phyloP scores from a whole-genome alignment of 2,888 invertebrate genomes.

The Uropetala carovei region DNA sequence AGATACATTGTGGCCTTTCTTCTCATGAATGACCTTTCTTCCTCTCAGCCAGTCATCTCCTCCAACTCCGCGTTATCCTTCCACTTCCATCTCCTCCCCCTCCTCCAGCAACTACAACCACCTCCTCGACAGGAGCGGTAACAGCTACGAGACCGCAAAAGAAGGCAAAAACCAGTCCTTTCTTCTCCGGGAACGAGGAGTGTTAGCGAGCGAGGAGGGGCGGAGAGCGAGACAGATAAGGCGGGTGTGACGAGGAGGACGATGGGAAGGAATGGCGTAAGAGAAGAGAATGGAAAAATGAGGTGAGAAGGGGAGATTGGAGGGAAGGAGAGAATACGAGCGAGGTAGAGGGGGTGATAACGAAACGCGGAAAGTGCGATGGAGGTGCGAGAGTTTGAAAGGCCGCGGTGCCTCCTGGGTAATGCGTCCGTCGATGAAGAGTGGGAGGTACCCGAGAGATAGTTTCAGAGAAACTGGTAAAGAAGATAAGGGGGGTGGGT shows the following conservation, averaged over 20 bases:
- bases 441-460: neutral
- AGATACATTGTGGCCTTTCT: conserved; percentile 47
- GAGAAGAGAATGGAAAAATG: neutral
- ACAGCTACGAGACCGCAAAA: conserved; percentile 5
- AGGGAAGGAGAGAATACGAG: neutral
- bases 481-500: neutral
- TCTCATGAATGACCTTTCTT: conserved; percentile 41
- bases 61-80: conserved; percentile 7
- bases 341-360: neutral
- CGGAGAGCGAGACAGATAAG: neutral
- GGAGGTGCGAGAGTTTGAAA: neutral
- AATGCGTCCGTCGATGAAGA: conserved; percentile 30
- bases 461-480: neutral
- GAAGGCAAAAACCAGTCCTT: neutral
- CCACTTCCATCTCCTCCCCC: neutral
- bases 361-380: conserved; percentile 16
- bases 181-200: neutral
- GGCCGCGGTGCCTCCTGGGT: conserved; percentile 7
- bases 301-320: neutral
- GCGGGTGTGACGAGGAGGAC: neutral
- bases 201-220: neutral
- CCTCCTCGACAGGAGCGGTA: conserved; percentile 50
- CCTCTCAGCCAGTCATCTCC: conserved; percentile 19
- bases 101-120: conserved; percentile 6
- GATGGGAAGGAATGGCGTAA: neutral